Evolutionary conservation across 35 echinoderm and acorn worm species (phyloP).

Genomic region (Antedon bifida): DNA sequence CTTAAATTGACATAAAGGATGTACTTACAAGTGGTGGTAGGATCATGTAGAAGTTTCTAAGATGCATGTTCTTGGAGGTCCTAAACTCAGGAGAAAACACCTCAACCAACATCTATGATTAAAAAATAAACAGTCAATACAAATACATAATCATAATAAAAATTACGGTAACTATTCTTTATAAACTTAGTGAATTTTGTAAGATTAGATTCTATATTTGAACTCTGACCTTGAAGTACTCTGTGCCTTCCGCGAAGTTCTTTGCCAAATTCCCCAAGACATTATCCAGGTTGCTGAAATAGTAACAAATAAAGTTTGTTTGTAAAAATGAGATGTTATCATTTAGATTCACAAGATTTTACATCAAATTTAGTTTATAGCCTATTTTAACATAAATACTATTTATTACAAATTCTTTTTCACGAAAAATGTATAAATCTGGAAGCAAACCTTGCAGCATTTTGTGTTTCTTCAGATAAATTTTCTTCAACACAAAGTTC

Average conservation of each 20-base stretch:
- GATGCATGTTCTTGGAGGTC: constrained; percentile 89
- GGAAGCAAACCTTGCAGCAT: constrained; percentile 45
- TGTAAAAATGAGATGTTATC: no score
- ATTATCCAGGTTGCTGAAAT: constrained; percentile 73
- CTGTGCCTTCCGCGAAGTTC: constrained; percentile 98
- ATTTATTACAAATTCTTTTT: not conserved
- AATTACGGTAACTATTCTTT: no score
- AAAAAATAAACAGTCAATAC: not conserved
- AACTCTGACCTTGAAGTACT: constrained; percentile 96
- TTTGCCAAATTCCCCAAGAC: constrained; percentile 90
- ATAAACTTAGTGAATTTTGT: no score
- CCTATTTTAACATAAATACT: not conserved
- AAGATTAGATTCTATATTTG: no score
- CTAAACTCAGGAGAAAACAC: constrained; percentile 91
- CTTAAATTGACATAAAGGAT: no score
- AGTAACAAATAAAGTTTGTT: not conserved
- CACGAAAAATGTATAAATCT: no score
- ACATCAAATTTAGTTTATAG: not conserved
- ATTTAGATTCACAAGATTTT: no score
- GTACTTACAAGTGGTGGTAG: constrained; percentile 85
- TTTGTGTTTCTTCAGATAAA: constrained; percentile 56
- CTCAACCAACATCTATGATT: constrained; percentile 90
- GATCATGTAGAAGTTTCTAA: constrained; percentile 85
- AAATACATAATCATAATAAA: no score
- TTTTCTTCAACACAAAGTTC: constrained; percentile 61